Evolutionary conservation across 2,113 vertebrate genomes (phyloP).

Genomic region (Acanthisitta chloris): DNA sequence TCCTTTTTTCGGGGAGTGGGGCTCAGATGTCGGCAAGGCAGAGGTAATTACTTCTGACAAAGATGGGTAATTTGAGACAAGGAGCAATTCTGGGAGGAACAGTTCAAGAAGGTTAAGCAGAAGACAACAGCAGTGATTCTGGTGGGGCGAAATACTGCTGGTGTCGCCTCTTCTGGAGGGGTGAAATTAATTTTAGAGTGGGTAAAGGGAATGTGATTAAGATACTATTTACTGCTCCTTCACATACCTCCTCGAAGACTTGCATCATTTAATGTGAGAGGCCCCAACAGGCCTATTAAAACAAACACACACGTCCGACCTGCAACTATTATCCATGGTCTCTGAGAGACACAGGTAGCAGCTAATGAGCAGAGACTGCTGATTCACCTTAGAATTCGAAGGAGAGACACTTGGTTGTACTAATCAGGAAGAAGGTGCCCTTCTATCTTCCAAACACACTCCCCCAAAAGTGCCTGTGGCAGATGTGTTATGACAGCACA

Average conservation of each 20-base stretch:
- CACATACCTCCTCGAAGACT: not conserved
- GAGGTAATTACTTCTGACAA: not conserved
- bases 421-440: not conserved
- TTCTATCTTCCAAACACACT: not conserved
- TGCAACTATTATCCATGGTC: not conserved
- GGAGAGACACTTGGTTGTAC: not conserved
- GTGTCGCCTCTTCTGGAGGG: not conserved
- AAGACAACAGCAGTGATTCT: not conserved
- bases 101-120: not conserved
- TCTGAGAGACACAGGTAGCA: not conserved
- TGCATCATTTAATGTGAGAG: not conserved
- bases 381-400: not conserved
- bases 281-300: slow-evolving; percentile 16
- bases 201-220: not conserved
- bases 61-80: not conserved
- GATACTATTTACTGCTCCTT: not conserved
- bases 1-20: not conserved
- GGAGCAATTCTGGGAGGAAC: not conserved
- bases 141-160: not conserved
- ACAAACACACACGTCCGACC: not conserved
- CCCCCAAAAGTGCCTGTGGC: not conserved
- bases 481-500: not conserved
- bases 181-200: not conserved
- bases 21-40: not conserved
- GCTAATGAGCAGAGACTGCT: slow-evolving; percentile 21